Evolutionary conservation across 2,113 vertebrate species (phyloP), one percentile per base, ranked within the genome.

Genomic region (Bagarius yarrelli): DNA sequence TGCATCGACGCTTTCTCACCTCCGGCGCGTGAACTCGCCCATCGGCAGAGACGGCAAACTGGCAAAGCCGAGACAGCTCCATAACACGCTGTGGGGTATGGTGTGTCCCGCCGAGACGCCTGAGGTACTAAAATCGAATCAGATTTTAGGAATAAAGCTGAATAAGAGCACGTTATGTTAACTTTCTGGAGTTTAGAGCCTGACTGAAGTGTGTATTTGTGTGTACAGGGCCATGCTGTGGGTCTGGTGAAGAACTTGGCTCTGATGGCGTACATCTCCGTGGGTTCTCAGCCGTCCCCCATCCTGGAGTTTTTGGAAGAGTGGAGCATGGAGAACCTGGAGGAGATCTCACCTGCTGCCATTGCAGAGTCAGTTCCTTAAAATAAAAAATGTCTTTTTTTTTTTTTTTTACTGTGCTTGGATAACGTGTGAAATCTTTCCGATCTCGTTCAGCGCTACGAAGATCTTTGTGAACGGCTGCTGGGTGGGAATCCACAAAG

Each of bases 301-400:
- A 99, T 99, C 91, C 87, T 99, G 89, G 98, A 99, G 91, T 99
- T 99, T 90, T 93, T 99, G 91, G 98, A 99, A 89, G 98, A 99
- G 88, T 99, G 98, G 98, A 99, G 98, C 85, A 99, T 99, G 98
- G 98, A 99, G 94, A 99, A 99, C 87, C 88, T 99, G 83, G 98
- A 99, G 92, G 98, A 99, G 91, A 99, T 99, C 87, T 99, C 98
- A 19, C 98, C 98, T 52, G 98, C 98, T 40, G 98, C 98, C 73
- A 99, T 99, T 79, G 98, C 98, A 32, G 98, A 99, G 98, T 99
- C 75, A 27, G 96, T 94, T 57, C 56, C 71, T 69, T 15, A 13
- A 23, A n/a, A 67, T 36, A 66, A 66, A 61, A 60, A 66, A 71
- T 14, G 19, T 23, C 6, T 60, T 61, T 30, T 16, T 30, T 60